These are phyloP conservation scores for Phaonia tiefii DNA, from an alignment of 2,888 invertebrate species.

Conservation along the genomic window DNA sequence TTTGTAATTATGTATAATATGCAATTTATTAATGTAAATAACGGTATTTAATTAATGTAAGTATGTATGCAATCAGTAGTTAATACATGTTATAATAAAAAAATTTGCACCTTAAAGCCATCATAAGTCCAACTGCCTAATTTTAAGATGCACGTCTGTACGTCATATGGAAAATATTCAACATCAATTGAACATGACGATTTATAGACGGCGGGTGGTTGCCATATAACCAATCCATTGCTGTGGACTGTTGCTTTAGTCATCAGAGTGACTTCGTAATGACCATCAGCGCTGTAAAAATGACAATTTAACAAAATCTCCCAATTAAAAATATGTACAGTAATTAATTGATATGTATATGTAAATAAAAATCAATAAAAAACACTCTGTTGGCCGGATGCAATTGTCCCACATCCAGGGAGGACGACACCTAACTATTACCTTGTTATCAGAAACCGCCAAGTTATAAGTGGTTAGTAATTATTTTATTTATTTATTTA, in stretches of 20 bases:
- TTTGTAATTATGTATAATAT: neutral
- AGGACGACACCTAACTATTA: too few species aligned
- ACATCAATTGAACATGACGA: slow-evolving; percentile 98
- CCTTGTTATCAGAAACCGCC: too few species aligned
- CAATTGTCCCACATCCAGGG: too few species aligned
- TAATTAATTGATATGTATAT: too few species aligned
- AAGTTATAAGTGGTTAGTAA: too few species aligned
- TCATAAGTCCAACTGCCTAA: slow-evolving; percentile 99
- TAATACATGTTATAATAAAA: slow-evolving; percentile 31
- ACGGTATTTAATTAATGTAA: neutral
- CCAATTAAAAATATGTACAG: slow-evolving; percentile 70
- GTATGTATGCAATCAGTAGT: neutral
- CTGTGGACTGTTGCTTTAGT: slow-evolving; percentile 95
- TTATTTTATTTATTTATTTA: too few species aligned
- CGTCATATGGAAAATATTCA: slow-evolving; percentile 98
- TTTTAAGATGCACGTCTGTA: slow-evolving; percentile 98
- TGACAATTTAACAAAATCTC: slow-evolving; percentile 72
- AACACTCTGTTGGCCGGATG: too few species aligned
- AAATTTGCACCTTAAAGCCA: slow-evolving; percentile 94
- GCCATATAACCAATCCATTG: slow-evolving; percentile 96
- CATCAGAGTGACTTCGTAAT: slow-evolving; percentile 97
- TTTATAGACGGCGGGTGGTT: slow-evolving; percentile 99
- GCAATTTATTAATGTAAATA: neutral
- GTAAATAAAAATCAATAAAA: too few species aligned
- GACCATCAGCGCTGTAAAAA: slow-evolving; percentile 93